Conservation (phyloP, 1,140 invertebrate genomes). For the Wasmannia auropunctata region DNA sequence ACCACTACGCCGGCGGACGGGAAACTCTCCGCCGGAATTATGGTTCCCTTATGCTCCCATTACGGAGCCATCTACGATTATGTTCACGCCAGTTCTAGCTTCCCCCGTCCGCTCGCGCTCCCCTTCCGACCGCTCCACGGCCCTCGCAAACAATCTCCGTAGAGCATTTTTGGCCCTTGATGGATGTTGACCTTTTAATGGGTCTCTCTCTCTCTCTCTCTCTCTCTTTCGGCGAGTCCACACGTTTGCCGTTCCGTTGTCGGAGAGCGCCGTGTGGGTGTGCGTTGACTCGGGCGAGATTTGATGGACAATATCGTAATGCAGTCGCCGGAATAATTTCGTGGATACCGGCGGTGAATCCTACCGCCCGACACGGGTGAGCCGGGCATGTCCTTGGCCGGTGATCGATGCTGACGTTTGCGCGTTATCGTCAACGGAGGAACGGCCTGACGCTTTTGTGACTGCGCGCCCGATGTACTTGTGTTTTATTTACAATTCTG, state of each 20-base stretch:
- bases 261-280: not conserved
- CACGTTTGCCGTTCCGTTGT: not conserved
- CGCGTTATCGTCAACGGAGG: slow-evolving; percentile 32
- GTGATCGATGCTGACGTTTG: slow-evolving; percentile 53
- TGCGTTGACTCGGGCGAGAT: slow-evolving; percentile 30
- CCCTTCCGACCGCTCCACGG: slow-evolving; percentile 31
- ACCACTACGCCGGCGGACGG: slow-evolving; percentile 67
- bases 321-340: slow-evolving; percentile 53
- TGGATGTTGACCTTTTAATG: slow-evolving; percentile 49
- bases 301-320: slow-evolving; percentile 61
- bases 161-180: slow-evolving; percentile 48
- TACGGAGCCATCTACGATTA: slow-evolving; percentile 73
- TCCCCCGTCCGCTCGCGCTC: not conserved
- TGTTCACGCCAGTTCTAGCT: not conserved
- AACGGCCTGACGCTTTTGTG: slow-evolving; percentile 45
- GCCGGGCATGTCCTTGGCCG: slow-evolving; percentile 21
- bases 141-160: slow-evolving; percentile 65
- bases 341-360: slow-evolving; percentile 30
- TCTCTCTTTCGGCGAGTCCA: not conserved
- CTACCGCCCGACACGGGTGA: no score
- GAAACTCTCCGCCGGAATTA: slow-evolving; percentile 78
- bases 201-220: no score
- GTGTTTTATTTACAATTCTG: slow-evolving; percentile 50
- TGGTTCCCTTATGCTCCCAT: slow-evolving; percentile 77
- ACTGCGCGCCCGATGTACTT: not conserved